These are phyloP conservation scores for Zoanthus solanderi DNA, from an alignment of 92 coral and sea anemone species.

Conservation along the genomic window DNA sequence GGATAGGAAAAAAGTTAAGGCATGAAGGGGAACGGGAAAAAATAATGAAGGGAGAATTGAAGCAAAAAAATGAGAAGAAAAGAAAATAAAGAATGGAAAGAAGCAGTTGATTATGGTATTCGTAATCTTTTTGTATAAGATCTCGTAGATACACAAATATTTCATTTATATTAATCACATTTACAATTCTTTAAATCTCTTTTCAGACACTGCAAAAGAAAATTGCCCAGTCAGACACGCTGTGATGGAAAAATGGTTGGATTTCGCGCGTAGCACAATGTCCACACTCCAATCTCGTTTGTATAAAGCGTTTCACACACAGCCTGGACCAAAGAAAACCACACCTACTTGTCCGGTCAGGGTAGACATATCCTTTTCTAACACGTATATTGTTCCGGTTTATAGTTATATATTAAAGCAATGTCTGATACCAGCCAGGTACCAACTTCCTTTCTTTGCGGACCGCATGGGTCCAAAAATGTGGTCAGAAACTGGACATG, in stretches of 20 bases:
- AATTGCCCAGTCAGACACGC: constrained; percentile 38
- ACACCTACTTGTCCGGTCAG: constrained; percentile 39
- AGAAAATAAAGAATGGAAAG: too few relatives aligned
- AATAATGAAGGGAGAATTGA: too few relatives aligned
- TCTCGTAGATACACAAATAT: neutral
- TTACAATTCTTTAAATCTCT: too few relatives aligned
- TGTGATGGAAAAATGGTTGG: constrained; percentile 39
- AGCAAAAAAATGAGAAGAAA: too few relatives aligned
- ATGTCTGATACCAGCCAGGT: constrained; percentile 17
- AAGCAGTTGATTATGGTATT: too few relatives aligned
- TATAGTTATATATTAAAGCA: neutral
- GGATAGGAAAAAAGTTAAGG: too few relatives aligned
- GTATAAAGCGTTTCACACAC: constrained; percentile 20
- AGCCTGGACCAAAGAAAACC: constrained; percentile 45
- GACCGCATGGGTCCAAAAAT: constrained; percentile 53
- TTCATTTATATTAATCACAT: neutral
- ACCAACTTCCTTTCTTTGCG: constrained; percentile 34
- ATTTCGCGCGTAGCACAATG: constrained; percentile 38
- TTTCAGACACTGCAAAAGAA: constrained; percentile 29
- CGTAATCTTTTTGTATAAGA: neutral
- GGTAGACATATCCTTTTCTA: constrained; percentile 12
- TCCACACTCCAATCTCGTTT: constrained; percentile 38
- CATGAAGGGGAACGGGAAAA: too few relatives aligned
- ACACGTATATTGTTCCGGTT: constrained; percentile 15
- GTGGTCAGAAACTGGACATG: constrained; percentile 52